phyloP scores from a whole-genome alignment of 2,888 invertebrate genomes.

The Drosophila nr. medialis region DNA sequence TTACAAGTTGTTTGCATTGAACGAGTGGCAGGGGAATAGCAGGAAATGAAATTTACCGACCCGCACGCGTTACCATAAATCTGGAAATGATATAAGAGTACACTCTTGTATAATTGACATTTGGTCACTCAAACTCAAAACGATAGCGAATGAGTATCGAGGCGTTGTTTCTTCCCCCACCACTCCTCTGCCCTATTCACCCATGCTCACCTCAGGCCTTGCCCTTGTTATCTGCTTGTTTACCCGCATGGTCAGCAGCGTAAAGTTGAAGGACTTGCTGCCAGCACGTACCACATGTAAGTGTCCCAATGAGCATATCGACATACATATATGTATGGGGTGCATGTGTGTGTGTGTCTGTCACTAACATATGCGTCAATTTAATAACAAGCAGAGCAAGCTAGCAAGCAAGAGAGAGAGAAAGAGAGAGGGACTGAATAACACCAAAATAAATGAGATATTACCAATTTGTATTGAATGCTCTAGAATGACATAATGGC shows the following conservation, averaged over 20 bases:
- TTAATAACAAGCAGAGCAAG: conserved; percentile 58
- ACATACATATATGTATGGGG: conserved; percentile 2
- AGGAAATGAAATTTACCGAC: not conserved
- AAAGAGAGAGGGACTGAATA: conserved; percentile 19
- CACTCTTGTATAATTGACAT: conserved; percentile 75
- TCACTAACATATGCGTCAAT: conserved; percentile 67
- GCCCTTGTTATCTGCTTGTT: conserved; percentile 25
- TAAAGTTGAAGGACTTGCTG: conserved; percentile 48
- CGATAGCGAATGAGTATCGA: conserved; percentile 52
- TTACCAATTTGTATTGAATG: conserved; percentile 78
- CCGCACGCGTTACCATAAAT: conserved; percentile 58
- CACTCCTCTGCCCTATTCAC: no score
- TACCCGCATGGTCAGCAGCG: conserved; percentile 40
- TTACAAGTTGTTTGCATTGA: conserved; percentile 45
- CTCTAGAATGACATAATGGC: conserved; percentile 71
- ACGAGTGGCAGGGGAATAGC: conserved; percentile 3
- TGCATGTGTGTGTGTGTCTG: conserved; percentile 30
- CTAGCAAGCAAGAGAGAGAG: not conserved
- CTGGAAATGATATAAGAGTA: conserved; percentile 78
- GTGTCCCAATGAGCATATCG: conserved; percentile 33
- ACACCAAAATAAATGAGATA: conserved; percentile 73
- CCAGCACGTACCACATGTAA: conserved; percentile 57
- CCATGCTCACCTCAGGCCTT: not conserved
- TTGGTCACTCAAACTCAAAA: conserved; percentile 70
- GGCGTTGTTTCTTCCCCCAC: not conserved